Evolutionary conservation across 37 sponge, comb jelly and placozoan species (phyloP), one percentile per base, ranked within the genome.

Genomic region (Crambe crambe): DNA sequence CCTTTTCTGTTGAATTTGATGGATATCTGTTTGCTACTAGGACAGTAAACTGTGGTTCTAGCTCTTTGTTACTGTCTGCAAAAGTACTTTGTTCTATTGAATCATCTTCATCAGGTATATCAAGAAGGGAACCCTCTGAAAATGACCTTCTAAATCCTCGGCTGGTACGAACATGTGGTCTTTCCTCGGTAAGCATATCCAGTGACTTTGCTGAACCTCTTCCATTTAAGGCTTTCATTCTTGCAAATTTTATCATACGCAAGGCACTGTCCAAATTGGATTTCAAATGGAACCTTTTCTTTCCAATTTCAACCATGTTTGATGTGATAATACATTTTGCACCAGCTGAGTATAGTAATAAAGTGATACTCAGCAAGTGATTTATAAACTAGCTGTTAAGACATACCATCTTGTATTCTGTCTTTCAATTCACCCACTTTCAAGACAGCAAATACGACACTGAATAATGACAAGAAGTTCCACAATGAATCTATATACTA

Each of bases 371-470:
- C n/a, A n/a, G n/a, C n/a, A n/a, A n/a, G n/a, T n/a, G n/a, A n/a
- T n/a, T n/a, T n/a, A n/a, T n/a, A n/a, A n/a, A n/a, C n/a, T n/a
- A n/a, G n/a, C n/a, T n/a, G n/a, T n/a, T n/a, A n/a, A n/a, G n/a
- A n/a, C 63, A 20, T 20, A 61, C 63, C 25, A 27, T 61, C 63
- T 27, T 29, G 29, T 9, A 61, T 27, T 61, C 63, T 61, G 6
- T 9, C 4, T 27, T 9, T 61, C 25, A 61, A 61, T 27, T 61
- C 63, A 9, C 15, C 63, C 30, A 27, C 5, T 21, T 61, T 61
- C 30, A 61, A 61, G 25, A 61, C 63, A 29, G 63, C 63, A 61
- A 23, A 61, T 8, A 20, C 63, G 29, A 61, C 63, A 61, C 63
- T 61, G 63, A 8, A 27, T 23, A 47, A 47, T 6, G 51, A 47